Base-by-base conservation (phyloP, 2,888 invertebrate genomes). In the Thera britannica region DNA sequence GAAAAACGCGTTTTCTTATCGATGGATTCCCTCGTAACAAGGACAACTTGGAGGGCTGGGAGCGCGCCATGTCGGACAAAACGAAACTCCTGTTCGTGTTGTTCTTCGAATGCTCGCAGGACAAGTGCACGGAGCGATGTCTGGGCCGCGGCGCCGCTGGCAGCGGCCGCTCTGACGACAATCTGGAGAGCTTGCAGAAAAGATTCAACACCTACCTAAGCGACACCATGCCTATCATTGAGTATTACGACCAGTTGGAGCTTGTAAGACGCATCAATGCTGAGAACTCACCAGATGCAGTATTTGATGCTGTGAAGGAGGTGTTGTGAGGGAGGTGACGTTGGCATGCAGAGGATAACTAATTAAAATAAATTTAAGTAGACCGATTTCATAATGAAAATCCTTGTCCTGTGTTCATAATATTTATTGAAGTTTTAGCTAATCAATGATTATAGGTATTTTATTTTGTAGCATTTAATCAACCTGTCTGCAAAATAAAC, bases 11-110 rank as follows among this genome's bases (percentile, higher is more conserved):
- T 67, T 99, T 99, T 88, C 95, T 99, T 6, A 97, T 99, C 79
- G 99, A 99, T 89, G 99, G 99, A 2, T 99, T 99, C 87, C 99
- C 99, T 11, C 95, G 99, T 36, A 99, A 99, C 89, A 95, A 98
- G 86, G 97, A 99, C 87, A 99, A 99, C 87, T 91, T 99, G 71
- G 97, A 98, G 61, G 99, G 99, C 6, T 99, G 99, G 99, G 95
- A 96, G 59, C 90, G 95, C 65, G 94, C 94, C 65, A 98, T 99
- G 97, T 92, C 95, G 0, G 96, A 96, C 36, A 98, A 98, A 88
- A 96, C 97, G 0, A 95, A 96, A 67, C 94, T 99, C 11, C 95
- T 97, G 72, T 98, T 98, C 84, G 98, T 99, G 2, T 90, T 99
- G 38, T 98, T 98, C 86, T 97, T 99, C 79, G 97, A 99, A 74